Evolutionary conservation across 2,888 invertebrate genomes (phyloP), one percentile per base, ranked within the genome.

Genomic region (Lathronympha strigana): DNA sequence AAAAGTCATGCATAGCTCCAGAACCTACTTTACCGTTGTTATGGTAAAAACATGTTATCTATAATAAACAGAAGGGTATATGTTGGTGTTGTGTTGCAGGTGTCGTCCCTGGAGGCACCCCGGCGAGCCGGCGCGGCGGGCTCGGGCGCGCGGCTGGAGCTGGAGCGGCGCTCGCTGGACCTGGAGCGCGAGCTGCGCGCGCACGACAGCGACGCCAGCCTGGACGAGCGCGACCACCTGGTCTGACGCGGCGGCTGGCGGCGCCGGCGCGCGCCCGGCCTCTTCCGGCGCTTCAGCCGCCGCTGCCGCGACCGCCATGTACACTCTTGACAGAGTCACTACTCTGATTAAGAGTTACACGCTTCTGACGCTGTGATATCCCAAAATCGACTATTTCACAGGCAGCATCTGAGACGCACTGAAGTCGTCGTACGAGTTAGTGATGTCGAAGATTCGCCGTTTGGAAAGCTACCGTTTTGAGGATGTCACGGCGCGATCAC

Each of bases 91-190:
- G 13, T 15, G 21, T 31, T 17, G 1, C 81, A 91, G 91, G 91
- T 92, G 76, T 89, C 89, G 73, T 92, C 92, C 67, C 81, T 92
- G 74, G 91, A 92, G 76, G 80, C 82, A 69, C 79, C 80, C 69
- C 82, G 83, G 72, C 81, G 82, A 66, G 67, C 74, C n/a, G 69
- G 73, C 73, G 73, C 63, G 66, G 68, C 70, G 55, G 77, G 74
- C 67, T 76, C 79, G 70, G 47, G 47, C 47, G 81, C 81, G 72
- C 86, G 87, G 54, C 83, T 84, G 67, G 92, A 91, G 81, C 85
- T 88, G 69, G 92, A 91, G 84, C 87, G 92, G 21, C 92, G 92
- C 82, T 84, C 84, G 73, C 88, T 92, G 70, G 92, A 92, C 83
- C 86, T 92, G 69, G 92, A 92, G 83, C 88, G 90, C 66, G 91